Evolutionary conservation across 92 coral and sea anemone genomes (phyloP).

Genomic region (Micromussa lordhowensis): DNA sequence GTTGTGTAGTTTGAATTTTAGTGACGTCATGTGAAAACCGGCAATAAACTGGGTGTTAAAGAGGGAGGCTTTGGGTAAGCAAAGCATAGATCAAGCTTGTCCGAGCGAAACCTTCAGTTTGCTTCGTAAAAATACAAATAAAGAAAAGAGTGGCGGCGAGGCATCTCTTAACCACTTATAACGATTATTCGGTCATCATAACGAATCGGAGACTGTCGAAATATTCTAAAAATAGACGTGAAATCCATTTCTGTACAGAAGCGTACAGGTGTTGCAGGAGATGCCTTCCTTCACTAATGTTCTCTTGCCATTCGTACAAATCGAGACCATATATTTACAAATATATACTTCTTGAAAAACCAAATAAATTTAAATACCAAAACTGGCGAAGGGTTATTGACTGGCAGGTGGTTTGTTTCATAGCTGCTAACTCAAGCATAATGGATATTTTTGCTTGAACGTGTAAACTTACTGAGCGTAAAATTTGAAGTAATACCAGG

Average conservation of each 20-base stretch:
- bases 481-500: conserved; percentile 33
- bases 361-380: background rate
- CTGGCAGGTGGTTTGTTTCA: background rate
- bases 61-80: no score
- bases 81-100: background rate
- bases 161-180: no score
- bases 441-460: background rate
- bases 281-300: background rate
- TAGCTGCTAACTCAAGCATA: conserved; percentile 15
- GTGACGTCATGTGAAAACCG: no score
- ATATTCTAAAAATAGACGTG: background rate
- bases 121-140: background rate
- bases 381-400: background rate
- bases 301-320: background rate
- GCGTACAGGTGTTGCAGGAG: background rate
- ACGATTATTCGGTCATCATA: background rate
- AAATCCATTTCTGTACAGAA: background rate
- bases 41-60: no score
- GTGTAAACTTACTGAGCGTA: conserved; percentile 24
- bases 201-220: background rate
- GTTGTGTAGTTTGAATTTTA: no score
- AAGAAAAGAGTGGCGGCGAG: no score
- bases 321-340: background rate
- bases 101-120: background rate
- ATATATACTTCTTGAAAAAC: background rate